Evolutionary conservation across 2,797 vertebrate species (phyloP).

Genomic region (Hippopotamyrus pictus): DNA sequence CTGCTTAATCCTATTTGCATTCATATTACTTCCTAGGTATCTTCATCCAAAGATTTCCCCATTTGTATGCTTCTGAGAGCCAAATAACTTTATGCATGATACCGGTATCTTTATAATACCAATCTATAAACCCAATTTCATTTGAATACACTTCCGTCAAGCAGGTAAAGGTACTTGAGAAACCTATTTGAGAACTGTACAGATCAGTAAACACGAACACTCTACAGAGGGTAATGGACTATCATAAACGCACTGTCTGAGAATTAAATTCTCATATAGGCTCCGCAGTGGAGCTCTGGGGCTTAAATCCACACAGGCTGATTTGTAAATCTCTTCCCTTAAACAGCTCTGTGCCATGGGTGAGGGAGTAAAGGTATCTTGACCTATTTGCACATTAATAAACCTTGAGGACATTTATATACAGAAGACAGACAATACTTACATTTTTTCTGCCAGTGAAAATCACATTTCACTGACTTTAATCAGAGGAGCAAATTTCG

Average conservation of each 20-base stretch:
- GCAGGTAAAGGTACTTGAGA: constrained; percentile 62
- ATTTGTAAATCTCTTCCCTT: constrained; percentile 31
- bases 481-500: background rate
- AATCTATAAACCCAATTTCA: constrained; percentile 84
- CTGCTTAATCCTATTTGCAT: constrained; percentile 90
- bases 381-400: constrained; percentile 45
- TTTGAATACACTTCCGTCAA: constrained; percentile 77
- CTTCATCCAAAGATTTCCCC: constrained; percentile 74
- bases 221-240: constrained; percentile 57
- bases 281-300: constrained; percentile 37
- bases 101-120: constrained; percentile 91
- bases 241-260: constrained; percentile 47
- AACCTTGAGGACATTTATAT: constrained; percentile 53
- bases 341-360: constrained; percentile 32
- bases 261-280: constrained; percentile 65
- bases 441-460: constrained; percentile 3
- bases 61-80: constrained; percentile 85
- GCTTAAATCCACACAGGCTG: constrained; percentile 33
- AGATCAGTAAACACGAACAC: constrained; percentile 74
- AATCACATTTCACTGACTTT: constrained; percentile 11
- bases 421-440: constrained; percentile 1
- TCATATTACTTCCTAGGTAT: constrained; percentile 83
- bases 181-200: constrained; percentile 76
- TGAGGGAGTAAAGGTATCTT: constrained; percentile 29
- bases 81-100: constrained; percentile 82